Base-by-base conservation (phyloP, 2,797 vertebrate genomes). In the Sciurus carolinensis region DNA sequence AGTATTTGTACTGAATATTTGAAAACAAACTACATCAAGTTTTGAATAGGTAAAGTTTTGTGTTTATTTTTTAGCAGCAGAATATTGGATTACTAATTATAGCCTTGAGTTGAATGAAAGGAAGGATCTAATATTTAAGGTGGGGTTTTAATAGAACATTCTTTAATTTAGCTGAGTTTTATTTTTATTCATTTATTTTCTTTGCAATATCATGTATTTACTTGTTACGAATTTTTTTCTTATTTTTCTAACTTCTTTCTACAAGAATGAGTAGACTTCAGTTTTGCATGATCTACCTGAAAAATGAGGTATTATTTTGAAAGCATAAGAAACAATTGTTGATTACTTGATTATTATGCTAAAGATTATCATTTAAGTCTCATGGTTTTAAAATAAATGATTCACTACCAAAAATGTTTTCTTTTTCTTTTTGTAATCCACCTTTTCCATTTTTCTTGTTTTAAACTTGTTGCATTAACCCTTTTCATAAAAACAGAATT, bases 11-110 rank as follows among this genome's bases (percentile, higher is more conserved):
- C 47, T 11, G n/a, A 67, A 52, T 87, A 64, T 96, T 96, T 89
- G 52, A 84, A 77, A 80, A 96, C 92, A 39, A 62, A 80, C 17
- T 64, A 26, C 67, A 69, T 10, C n/a, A 92, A 90, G 71, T 62
- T 92, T 95, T 95, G 36, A 71, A n/a, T 85, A 76, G 89, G 91
- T 66, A 90, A 95, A 97, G 84, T 97, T 96, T 94, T 79, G 77
- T 64, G 20, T 92, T 83, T 67, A 39, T 86, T 94, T 93, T 90
- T 81, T 26, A 69, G 39, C 81, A 72, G 52, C 47, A 52, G 33
- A 96, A 36, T 95, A 50, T 66, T 79, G 82, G 24, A 87, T 93
- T 91, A 66, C 76, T 85, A 50, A 90, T 85, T 47, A 57, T 57
- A 85, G 73, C 14, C 42, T 97, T 64, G 11, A 30, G 30, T 94